These are phyloP conservation scores for Lophius americanus DNA, from an alignment of 2,797 vertebrate genomes.

Conservation along the genomic window DNA sequence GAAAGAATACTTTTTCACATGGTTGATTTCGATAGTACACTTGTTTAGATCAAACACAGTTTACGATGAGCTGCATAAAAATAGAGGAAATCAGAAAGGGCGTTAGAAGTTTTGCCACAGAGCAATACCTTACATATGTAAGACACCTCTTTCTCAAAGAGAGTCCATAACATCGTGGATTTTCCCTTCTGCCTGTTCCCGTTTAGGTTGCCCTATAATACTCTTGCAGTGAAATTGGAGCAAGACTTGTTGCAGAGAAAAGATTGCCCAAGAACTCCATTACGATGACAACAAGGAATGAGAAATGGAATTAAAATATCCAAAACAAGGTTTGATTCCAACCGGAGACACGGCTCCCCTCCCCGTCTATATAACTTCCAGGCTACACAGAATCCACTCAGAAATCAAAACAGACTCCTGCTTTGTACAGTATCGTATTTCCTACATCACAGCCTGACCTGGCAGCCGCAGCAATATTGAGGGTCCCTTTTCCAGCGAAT, in stretches of 20 bases:
- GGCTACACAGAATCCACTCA: slow-evolving; percentile 18
- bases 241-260: slow-evolving; percentile 36
- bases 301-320: slow-evolving; percentile 54
- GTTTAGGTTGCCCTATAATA: slow-evolving; percentile 43
- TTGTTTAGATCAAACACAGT: too few relatives aligned
- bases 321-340: slow-evolving; percentile 61
- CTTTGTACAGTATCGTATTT: slow-evolving; percentile 37
- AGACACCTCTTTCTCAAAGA: slow-evolving; percentile 54
- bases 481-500: slow-evolving; percentile 28
- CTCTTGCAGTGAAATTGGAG: slow-evolving; percentile 34
- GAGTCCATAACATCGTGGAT: slow-evolving; percentile 41
- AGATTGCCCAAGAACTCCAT: slow-evolving; percentile 43
- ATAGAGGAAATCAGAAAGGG: too few relatives aligned
- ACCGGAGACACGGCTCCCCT: slow-evolving; percentile 17
- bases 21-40: too few relatives aligned
- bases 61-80: too few relatives aligned
- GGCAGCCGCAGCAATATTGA: slow-evolving; percentile 29
- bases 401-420: slow-evolving; percentile 20
- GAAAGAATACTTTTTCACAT: too few relatives aligned
- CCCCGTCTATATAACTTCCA: slow-evolving; percentile 15
- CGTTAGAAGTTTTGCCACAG: too few relatives aligned
- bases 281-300: slow-evolving; percentile 34
- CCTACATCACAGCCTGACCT: slow-evolving; percentile 41
- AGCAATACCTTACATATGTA: slow-evolving; percentile 36
- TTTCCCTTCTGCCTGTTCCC: slow-evolving; percentile 40